These are phyloP conservation scores for Ondatra zibethicus DNA, from an alignment of 2,113 vertebrate genomes.

Conservation along the genomic window DNA sequence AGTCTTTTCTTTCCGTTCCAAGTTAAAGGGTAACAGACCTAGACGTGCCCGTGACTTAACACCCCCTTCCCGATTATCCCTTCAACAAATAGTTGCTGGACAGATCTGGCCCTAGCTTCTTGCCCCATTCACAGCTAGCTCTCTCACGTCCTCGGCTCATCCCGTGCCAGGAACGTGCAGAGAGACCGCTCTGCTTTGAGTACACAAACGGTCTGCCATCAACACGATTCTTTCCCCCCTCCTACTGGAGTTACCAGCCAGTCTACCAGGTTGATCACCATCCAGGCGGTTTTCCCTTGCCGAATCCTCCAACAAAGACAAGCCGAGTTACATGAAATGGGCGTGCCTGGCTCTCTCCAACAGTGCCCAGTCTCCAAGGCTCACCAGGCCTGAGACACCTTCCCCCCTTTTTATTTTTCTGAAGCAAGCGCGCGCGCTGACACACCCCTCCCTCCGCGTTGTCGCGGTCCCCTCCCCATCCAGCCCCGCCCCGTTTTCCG, in stretches of 20 bases:
- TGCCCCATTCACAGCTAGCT: neutral
- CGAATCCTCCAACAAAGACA: slow-evolving; percentile 52
- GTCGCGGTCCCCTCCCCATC: slow-evolving; percentile 59
- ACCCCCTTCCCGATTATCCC: neutral
- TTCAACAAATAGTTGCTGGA: slow-evolving; percentile 7
- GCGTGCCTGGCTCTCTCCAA: slow-evolving; percentile 59
- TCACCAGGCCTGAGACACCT: neutral
- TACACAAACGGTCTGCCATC: neutral
- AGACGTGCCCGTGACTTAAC: neutral
- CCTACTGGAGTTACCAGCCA: slow-evolving; percentile 38
- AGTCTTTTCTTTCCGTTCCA: slow-evolving; percentile 14
- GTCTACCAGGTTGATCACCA: neutral
- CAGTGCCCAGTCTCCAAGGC: neutral
- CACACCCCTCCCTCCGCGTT: neutral
- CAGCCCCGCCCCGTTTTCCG: slow-evolving; percentile 46
- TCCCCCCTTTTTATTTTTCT: neutral
- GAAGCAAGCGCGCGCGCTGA: neutral
- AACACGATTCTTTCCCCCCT: neutral
- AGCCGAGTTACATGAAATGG: slow-evolving; percentile 67
- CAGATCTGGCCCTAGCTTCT: neutral
- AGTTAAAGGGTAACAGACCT: slow-evolving; percentile 40
- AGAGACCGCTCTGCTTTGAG: neutral
- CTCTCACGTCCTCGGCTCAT: neutral
- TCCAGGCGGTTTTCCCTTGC: neutral
- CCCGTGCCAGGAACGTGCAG: neutral